A percentile compares a stretch with the other conserved stretches of the same genome.
Evolutionary conservation across 2,113 vertebrate genomes (phyloP).

Genomic region (Osmerus eperlanus): DNA sequence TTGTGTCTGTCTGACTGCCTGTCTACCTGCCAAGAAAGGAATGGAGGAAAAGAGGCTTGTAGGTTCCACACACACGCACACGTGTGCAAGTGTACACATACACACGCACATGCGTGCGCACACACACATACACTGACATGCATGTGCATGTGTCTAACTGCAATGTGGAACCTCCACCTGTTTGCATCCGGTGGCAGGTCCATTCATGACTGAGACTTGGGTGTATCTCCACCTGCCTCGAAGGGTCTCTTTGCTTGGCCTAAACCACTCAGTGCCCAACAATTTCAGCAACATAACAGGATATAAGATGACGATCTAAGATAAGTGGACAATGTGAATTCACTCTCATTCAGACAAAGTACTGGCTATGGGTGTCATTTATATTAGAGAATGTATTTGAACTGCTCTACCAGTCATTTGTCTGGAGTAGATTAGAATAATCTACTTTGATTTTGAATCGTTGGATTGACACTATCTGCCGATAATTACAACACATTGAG

Average conservation of each 20-base stretch:
- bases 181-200: slow-evolving; percentile 4
- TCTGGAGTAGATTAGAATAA: too few species aligned
- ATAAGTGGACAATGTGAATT: too few species aligned
- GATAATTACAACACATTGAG: too few species aligned
- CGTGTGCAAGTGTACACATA: neutral
- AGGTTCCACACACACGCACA: neutral
- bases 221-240: slow-evolving; percentile 34
- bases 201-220: slow-evolving; percentile 37
- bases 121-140: neutral
- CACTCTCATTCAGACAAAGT: too few species aligned
- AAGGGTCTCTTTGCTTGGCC: slow-evolving; percentile 44
- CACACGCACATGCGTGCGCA: neutral
- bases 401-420: too few species aligned
- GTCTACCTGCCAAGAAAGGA: neutral
- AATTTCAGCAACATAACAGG: too few species aligned
- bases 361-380: too few species aligned
- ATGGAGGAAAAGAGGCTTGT: neutral
- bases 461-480: too few species aligned
- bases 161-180: neutral
- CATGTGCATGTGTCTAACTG: neutral
- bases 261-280: slow-evolving; percentile 30
- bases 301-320: too few species aligned
- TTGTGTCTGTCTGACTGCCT: neutral
- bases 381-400: too few species aligned
- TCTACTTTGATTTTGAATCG: too few species aligned